Base-by-base conservation (phyloP, 2,888 invertebrate genomes). In the Trissolcus japonicus region DNA sequence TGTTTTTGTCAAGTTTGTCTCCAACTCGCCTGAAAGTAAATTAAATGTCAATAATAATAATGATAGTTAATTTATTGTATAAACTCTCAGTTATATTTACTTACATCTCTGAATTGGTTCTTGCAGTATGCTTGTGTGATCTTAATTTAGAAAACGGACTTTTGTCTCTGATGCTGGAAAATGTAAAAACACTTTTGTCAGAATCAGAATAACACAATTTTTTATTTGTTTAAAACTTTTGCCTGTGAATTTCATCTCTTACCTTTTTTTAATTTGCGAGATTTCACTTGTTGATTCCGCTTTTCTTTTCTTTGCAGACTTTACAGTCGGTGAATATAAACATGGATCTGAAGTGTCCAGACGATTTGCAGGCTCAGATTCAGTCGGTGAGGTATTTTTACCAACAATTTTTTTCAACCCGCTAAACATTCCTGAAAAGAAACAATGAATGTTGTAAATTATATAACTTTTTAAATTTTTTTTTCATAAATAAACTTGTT, bases 371-470 rank as follows among this genome's bases (percentile, higher is more conserved):
- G 67, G n/a, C 56, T 71, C 79, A 17, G 91, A 90, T 43, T 92
- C 92, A 79, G 92, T 92, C 0, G 92, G 90, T 68, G 88, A 87
- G 51, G 90, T 88, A 79, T 89, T 91, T 65, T 93, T 93, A 0
- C 93, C 93, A 7, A 95, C 95, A 89, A 95, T 95, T 89, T 94
- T 95, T 83, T 93, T 93, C 25, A 95, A 89, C 3, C 95, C 95
- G 86, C 91, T 94, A 72, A 95, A 91, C 91, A 95, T 93, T 84
- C 95, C 95, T 94, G 82, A 48, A 57, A 57, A 4, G 43, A 19
- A 25, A 4, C 25, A 25, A 25, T 4, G 4, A 25, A 25, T 6
- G 4, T 25, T 25, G 6, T 25, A 25, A 0, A 25, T 25, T 0
- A 6, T 25, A 25, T 25, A 4, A 25, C 0, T 25, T 25, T 0